Evolutionary conservation across 2,797 vertebrate genomes (phyloP), one percentile per base, ranked within the genome.

Genomic region (Spinus pinus): DNA sequence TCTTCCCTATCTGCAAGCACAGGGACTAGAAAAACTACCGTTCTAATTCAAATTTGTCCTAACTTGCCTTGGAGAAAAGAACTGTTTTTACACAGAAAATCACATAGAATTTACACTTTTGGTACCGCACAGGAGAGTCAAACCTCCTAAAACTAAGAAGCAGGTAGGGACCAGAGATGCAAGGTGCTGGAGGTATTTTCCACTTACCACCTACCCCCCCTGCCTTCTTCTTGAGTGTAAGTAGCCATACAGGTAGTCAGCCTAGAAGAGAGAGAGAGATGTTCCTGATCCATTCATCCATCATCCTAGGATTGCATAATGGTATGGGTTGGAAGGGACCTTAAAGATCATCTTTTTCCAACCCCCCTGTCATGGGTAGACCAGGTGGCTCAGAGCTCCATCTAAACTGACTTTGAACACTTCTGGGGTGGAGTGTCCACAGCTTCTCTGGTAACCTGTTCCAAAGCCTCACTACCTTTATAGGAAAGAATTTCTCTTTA

Each of bases 101-200:
- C 49, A 66, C 28, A 42, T 9, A n/a, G 18, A 14, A n/a, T 90
- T 88, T 77, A 30, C 21, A 60, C 11, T 24, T 37, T 88, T 49
- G 4, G 5, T 67, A 15, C 51, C 0, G 0, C n/a, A 18, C 3
- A 20, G 13, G 5, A 3, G 14, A 66, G 6, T 56, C 18, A 75
- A 62, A 72, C 5, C 4, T 75, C 39, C 28, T 33, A 30, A 61
- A 16, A 6, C 4, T 19, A 33, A 61, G 39, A 4, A 82, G 3
- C 6, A 31, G 27, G 10, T 22, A 86, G 14, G 71, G 5, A 35
- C 14, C 13, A 62, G 46, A n/a, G 4, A 8, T 17, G 1, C 4
- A 67, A 72, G 31, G 18, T 60, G 7, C 18, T 71, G 22, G 22
- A 84, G 18, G 5, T 56, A 5, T 31, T 86, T 37, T 81, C 31